phyloP scores from a whole-genome alignment of 2,888 invertebrate species.

The Latheticus oryzae region DNA sequence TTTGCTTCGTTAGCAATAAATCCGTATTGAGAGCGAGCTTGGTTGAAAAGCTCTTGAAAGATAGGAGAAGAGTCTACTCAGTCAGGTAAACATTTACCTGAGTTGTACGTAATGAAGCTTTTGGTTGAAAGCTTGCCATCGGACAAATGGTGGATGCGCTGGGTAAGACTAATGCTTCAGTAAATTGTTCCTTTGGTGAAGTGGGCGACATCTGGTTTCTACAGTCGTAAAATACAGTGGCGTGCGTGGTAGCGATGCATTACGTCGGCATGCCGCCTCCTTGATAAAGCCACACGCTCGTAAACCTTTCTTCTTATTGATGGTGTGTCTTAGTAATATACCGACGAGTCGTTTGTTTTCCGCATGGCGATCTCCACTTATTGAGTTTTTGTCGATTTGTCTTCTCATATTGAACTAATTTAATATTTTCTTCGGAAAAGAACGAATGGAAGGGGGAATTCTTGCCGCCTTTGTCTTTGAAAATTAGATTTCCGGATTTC shows the following conservation, averaged over 20 bases:
- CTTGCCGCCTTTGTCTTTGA: conserved; percentile 41
- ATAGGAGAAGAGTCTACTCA: conserved; percentile 1
- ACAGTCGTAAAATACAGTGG: conserved; percentile 51
- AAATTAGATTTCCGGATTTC: conserved; percentile 48
- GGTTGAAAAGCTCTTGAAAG: conserved; percentile 10
- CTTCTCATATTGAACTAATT: conserved; percentile 48
- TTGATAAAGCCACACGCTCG: conserved; percentile 59
- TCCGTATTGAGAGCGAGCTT: neutral
- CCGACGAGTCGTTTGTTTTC: conserved; percentile 46
- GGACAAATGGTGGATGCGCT: conserved; percentile 38
- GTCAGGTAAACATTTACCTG: conserved; percentile 23
- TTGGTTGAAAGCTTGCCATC: conserved; percentile 13
- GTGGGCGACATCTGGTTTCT: conserved; percentile 51
- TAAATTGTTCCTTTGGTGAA: conserved; percentile 23
- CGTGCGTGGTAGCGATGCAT: conserved; percentile 50
- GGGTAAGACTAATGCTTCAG: conserved; percentile 25
- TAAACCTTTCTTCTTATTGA: conserved; percentile 50
- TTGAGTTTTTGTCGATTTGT: conserved; percentile 49
- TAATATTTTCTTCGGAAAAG: conserved; percentile 46
- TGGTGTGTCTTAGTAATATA: conserved; percentile 43
- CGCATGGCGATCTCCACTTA: conserved; percentile 46
- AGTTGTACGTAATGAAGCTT: conserved; percentile 12
- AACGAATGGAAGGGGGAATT: conserved; percentile 29
- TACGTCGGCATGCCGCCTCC: conserved; percentile 52
- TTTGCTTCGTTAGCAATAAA: no score